phyloP scores from a whole-genome alignment of 1,140 invertebrate genomes.

The Ephestia elutella region DNA sequence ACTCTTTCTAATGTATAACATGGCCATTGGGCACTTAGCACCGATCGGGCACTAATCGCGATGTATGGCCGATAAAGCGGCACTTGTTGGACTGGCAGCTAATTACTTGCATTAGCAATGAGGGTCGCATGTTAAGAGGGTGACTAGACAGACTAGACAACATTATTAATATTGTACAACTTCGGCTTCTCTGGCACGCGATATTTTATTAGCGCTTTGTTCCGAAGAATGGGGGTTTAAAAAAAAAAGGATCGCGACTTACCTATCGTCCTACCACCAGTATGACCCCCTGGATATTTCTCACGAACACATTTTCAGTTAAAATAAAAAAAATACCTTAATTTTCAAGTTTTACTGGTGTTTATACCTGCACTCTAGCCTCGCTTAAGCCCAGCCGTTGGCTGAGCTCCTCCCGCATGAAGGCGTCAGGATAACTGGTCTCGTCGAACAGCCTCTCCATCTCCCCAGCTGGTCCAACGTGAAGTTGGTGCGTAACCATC shows the following conservation, averaged over 20 bases:
- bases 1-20: conserved; percentile 28
- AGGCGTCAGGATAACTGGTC: conserved; percentile 95
- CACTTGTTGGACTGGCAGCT: conserved; percentile 54
- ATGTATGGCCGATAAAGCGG: conserved; percentile 60
- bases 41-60: conserved; percentile 55
- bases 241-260: no score
- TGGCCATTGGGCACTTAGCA: conserved; percentile 46
- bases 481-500: no score
- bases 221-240: conserved; percentile 8
- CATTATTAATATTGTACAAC: conserved; percentile 43
- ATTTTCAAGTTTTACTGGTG: no score
- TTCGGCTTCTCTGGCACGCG: neutral
- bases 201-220: conserved; percentile 19
- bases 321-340: no score
- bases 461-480: conserved; percentile 92
- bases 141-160: conserved; percentile 7
- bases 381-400: conserved; percentile 93
- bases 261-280: no score
- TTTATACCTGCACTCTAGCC: conserved; percentile 96
- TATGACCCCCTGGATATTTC: no score
- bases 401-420: conserved; percentile 96
- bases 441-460: conserved; percentile 94
- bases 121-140: conserved; percentile 25
- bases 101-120: conserved; percentile 70
- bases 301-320: no score